Percentiles rank a stretch among this genome's conserved stretches.
phyloP scores from a whole-genome alignment of 2,888 invertebrate genomes.

The Eristalis pertinax region DNA sequence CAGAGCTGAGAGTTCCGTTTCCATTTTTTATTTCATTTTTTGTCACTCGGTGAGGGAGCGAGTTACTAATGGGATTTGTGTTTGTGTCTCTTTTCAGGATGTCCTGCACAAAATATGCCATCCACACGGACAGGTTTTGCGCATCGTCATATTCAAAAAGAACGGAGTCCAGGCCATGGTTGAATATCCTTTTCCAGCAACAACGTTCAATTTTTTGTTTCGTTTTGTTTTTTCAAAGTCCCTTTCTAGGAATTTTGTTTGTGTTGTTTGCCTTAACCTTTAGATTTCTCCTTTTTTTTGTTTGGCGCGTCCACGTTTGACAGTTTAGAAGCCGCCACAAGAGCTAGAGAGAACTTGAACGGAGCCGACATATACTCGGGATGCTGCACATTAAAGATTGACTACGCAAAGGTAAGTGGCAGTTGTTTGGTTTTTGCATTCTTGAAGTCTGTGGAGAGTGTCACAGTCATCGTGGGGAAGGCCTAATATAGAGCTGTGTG shows the following conservation, averaged over 20 bases:
- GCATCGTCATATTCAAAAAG: constrained; percentile 99
- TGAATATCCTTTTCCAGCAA: constrained; percentile 94
- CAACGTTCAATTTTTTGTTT: constrained; percentile 7
- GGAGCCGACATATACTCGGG: constrained; percentile 99
- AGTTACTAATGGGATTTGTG: constrained; percentile 33
- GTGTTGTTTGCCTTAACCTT: constrained; percentile 84
- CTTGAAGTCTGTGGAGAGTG: not conserved
- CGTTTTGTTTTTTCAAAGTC: not conserved
- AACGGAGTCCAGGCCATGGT: constrained; percentile 99
- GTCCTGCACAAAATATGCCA: constrained; percentile 98
- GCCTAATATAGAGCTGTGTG: too few species aligned
- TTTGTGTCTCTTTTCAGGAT: constrained; percentile 89
- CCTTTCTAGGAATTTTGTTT: not conserved
- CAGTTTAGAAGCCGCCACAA: constrained; percentile 94
- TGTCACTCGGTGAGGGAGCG: not conserved
- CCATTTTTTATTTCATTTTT: not conserved
- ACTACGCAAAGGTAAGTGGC: constrained; percentile 96
- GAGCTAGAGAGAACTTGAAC: constrained; percentile 96
- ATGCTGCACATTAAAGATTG: constrained; percentile 99
- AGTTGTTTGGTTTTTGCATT: not conserved
- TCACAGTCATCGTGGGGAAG: not conserved
- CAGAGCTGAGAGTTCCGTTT: not conserved
- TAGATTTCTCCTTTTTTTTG: constrained; percentile 38
- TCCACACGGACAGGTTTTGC: constrained; percentile 96
- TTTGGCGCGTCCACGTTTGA: constrained; percentile 87